A percentile compares a stretch with the other conserved stretches of the same genome.
Evolutionary conservation across 2,113 vertebrate species (phyloP).

Genomic region (Corynorhinus townsendii): DNA sequence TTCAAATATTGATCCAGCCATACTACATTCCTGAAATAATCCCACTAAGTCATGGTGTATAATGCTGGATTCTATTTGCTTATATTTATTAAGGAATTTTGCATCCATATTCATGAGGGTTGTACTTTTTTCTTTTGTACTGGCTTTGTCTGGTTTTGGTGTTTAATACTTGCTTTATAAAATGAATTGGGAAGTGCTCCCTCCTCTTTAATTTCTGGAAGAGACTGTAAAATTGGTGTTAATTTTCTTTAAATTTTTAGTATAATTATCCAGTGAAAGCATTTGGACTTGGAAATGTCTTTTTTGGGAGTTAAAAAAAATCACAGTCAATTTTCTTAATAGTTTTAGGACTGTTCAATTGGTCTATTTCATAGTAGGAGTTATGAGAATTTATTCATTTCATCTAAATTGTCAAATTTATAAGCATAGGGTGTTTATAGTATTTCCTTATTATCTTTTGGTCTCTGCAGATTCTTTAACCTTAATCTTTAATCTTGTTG

Average conservation of each 20-base stretch:
- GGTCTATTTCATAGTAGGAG: neutral
- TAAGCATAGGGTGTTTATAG: neutral
- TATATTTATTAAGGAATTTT: neutral
- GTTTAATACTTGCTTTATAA: neutral
- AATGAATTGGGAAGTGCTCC: conserved; percentile 1
- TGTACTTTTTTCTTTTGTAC: neutral
- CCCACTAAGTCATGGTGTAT: neutral
- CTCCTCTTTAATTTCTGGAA: neutral
- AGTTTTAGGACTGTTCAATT: neutral
- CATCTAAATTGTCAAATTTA: neutral
- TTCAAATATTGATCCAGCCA: neutral
- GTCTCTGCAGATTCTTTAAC: neutral
- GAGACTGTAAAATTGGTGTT: neutral
- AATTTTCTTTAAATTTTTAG: too few species aligned
- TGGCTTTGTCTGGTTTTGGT: neutral
- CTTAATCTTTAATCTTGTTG: neutral
- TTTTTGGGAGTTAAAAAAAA: neutral
- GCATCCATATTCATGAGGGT: neutral
- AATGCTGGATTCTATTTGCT: neutral
- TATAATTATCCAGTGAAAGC: neutral
- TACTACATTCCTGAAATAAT: neutral
- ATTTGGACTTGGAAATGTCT: neutral
- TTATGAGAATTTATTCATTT: neutral
- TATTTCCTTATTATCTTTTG: neutral
- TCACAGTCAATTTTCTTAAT: neutral